Evolutionary conservation across 1,140 invertebrate species (phyloP).

Genomic region (Drosophila ironensis): DNA sequence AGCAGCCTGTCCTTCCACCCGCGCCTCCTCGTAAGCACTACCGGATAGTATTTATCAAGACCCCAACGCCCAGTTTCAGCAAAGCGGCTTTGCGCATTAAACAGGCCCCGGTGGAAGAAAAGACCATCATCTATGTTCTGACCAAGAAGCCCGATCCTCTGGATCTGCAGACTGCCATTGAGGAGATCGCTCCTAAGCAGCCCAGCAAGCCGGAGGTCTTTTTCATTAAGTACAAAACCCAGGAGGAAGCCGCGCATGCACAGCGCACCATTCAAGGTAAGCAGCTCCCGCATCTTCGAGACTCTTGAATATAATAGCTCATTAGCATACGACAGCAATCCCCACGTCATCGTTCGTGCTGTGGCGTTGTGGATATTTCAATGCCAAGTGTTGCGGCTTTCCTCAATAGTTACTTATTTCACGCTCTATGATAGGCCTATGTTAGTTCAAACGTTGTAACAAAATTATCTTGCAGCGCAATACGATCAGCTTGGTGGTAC

Average conservation of each 20-base stretch:
- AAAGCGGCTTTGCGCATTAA: conserved; percentile 84
- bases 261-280: conserved; percentile 81
- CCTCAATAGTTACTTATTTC: conserved; percentile 13
- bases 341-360: conserved; percentile 1
- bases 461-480: conserved; percentile 60
- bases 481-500: conserved; percentile 80
- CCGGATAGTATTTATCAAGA: conserved; percentile 94
- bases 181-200: conserved; percentile 84
- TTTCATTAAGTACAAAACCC: conserved; percentile 89
- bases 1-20: conserved; percentile 35
- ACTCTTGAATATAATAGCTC: conserved; percentile 4
- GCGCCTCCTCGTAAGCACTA: conserved; percentile 89
- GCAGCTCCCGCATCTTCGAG: conserved; percentile 8
- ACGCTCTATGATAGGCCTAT: background rate
- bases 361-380: conserved; percentile 2
- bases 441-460: too few relatives aligned
- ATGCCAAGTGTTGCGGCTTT: conserved; percentile 21
- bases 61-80: conserved; percentile 87
- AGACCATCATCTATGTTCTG: conserved; percentile 92
- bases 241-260: conserved; percentile 83
- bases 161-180: conserved; percentile 83
- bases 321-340: conserved; percentile 28
- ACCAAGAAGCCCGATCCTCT: conserved; percentile 89
- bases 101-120: conserved; percentile 88
- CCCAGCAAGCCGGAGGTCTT: conserved; percentile 90